Evolutionary conservation across 92 coral and sea anemone genomes (phyloP), one percentile per base, ranked within the genome.

Genomic region (Zoanthus solanderi): DNA sequence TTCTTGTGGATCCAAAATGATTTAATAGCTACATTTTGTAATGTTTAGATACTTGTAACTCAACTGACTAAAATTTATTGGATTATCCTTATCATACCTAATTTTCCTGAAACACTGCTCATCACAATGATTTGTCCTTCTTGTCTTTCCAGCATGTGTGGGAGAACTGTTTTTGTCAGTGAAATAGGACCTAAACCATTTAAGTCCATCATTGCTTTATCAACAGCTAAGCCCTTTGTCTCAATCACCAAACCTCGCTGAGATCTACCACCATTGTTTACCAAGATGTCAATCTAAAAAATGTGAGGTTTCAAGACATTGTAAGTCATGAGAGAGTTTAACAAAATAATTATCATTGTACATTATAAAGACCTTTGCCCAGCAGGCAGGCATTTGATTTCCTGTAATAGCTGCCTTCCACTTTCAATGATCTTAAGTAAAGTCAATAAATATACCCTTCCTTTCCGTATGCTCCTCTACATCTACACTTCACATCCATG

Each of bases 201-300:
- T 9, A 97, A 54, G 50, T 95, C 91, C 87, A 97, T 78, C 96
- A 97, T 92, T 54, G 96, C 96, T 78, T 92, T 83, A 78, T 97
- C 98, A 12, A 97, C 98, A 58, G 88, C 93, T 32, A 97, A 71
- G 2, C 91, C 94, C 60, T 94, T 88, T 17, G 99, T 93, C 57
- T 97, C 96, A 73, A 97, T 85, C 29, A 92, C 98, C 56, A 97
- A 83, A 2, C 97, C 92, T 30, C 99, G 93, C 89, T 95, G 98
- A 52, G 95, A 89, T 37, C 99, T 87, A 0, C 99, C 99, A 90
- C 99, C 94, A 79, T 97, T 97, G 91, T 97, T 97, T 13, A 97
- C 98, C 71, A 97, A 87, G 69, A 97, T 91, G 89, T 97, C 99
- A 83, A 97, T 87, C 99, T 97, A 48, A 67, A 69, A 72, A 42